Percentiles rank a stretch among this genome's conserved stretches.
Conservation (phyloP, 1,140 invertebrate genomes). For the Drosophila varians region DNA sequence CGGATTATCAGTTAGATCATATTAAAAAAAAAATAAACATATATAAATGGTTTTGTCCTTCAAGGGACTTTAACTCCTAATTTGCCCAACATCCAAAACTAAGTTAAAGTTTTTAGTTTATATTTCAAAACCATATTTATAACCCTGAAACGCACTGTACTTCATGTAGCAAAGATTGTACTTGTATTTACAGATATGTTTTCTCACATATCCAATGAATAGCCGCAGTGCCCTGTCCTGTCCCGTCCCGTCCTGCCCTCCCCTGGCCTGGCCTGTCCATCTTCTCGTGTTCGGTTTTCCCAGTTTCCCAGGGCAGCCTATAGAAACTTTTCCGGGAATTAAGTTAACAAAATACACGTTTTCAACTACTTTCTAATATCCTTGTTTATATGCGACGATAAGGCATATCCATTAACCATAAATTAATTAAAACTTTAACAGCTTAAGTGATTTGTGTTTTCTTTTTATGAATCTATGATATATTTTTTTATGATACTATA, state of each 20-base stretch:
- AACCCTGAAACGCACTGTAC: constrained; percentile 6
- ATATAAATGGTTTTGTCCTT: no score
- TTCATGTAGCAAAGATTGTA: constrained; percentile 8
- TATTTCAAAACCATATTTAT: no score
- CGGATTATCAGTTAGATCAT: no score
- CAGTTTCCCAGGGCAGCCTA: constrained; percentile 33
- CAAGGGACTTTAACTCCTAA: no score
- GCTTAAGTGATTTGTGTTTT: background rate
- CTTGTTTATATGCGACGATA: background rate
- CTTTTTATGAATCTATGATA: no score
- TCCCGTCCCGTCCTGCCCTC: background rate
- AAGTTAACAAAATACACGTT: constrained; percentile 39
- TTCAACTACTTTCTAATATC: constrained; percentile 4
- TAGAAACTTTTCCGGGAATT: constrained; percentile 41
- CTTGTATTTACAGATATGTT: constrained; percentile 32
- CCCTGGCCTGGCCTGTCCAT: constrained; percentile 10
- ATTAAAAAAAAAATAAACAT: no score
- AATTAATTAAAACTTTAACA: background rate
- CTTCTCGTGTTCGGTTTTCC: constrained; percentile 5
- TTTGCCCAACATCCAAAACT: no score
- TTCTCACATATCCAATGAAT: constrained; percentile 37
- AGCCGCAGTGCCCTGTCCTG: constrained; percentile 25
- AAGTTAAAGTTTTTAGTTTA: no score
- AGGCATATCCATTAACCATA: background rate
- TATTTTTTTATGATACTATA: no score